phyloP scores from a whole-genome alignment of 64 coral and sea anemone species.

The Montipora cactus region DNA sequence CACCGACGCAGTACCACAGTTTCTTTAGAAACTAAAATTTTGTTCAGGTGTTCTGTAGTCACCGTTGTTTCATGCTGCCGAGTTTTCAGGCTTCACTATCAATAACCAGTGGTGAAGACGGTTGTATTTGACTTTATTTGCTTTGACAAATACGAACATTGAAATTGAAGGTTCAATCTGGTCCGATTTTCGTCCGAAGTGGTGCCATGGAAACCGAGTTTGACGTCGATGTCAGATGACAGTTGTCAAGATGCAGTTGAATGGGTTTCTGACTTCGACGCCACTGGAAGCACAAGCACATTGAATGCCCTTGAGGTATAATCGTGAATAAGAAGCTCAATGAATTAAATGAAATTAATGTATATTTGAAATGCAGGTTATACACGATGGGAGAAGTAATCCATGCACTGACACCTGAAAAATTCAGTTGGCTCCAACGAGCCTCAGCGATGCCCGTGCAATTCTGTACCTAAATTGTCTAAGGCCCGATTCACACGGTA shows the following conservation, averaged over 20 bases:
- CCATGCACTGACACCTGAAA: no score
- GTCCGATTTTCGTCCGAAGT: conserved; percentile 90
- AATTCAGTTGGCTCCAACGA: no score
- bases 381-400: no score
- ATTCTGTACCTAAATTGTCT: no score
- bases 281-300: conserved; percentile 88
- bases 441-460: no score
- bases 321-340: background rate
- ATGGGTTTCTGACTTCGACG: conserved; percentile 91
- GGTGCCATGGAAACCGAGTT: conserved; percentile 76
- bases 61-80: background rate
- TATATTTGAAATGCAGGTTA: no score
- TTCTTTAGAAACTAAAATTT: no score
- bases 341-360: no score
- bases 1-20: no score
- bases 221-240: conserved; percentile 67
- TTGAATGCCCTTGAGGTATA: conserved; percentile 81
- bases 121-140: background rate
- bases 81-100: background rate
- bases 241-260: conserved; percentile 96
- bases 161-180: conserved; percentile 77
- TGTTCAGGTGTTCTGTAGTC: no score
- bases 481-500: no score
- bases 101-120: background rate
- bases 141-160: background rate